Evolutionary conservation across 2,888 invertebrate genomes (phyloP).

Genomic region (Apotomis capreana): DNA sequence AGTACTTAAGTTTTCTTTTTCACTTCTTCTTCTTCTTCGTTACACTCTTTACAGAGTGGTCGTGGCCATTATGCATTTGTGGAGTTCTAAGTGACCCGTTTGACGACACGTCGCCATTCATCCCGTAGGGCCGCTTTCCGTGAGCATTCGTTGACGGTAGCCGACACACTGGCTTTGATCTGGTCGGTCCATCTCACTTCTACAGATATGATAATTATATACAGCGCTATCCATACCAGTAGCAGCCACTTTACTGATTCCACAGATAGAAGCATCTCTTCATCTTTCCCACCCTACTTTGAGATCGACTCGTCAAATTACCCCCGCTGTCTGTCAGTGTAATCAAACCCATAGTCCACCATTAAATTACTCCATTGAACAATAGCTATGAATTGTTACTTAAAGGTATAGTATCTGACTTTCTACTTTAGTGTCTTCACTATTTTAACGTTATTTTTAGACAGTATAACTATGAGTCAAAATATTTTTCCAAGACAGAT

Average conservation of each 20-base stretch:
- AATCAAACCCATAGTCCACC: conserved; percentile 1
- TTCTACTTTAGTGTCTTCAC: neutral
- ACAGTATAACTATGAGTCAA: too few relatives aligned
- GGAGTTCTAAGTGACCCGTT: too few relatives aligned
- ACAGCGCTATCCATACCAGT: neutral
- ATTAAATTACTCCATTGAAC: neutral
- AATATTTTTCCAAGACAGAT: too few relatives aligned
- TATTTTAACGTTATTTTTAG: neutral
- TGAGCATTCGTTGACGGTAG: too few relatives aligned
- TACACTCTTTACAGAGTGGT: too few relatives aligned
- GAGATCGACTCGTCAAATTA: neutral
- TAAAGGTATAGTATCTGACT: neutral
- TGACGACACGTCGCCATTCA: too few relatives aligned
- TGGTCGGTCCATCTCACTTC: too few relatives aligned
- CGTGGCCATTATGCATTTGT: too few relatives aligned
- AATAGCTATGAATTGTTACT: neutral
- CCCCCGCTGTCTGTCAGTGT: neutral
- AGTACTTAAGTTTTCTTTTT: too few relatives aligned
- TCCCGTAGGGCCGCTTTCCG: too few relatives aligned
- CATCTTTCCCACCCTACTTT: neutral
- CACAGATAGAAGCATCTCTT: neutral
- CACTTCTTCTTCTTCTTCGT: too few relatives aligned
- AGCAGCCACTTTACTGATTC: neutral
- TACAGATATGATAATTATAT: neutral
- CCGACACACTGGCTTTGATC: too few relatives aligned